A percentile compares a stretch with the other conserved stretches of the same genome.
phyloP scores from a whole-genome alignment of 2,113 vertebrate genomes.

The Craseonycteris thonglongyai region DNA sequence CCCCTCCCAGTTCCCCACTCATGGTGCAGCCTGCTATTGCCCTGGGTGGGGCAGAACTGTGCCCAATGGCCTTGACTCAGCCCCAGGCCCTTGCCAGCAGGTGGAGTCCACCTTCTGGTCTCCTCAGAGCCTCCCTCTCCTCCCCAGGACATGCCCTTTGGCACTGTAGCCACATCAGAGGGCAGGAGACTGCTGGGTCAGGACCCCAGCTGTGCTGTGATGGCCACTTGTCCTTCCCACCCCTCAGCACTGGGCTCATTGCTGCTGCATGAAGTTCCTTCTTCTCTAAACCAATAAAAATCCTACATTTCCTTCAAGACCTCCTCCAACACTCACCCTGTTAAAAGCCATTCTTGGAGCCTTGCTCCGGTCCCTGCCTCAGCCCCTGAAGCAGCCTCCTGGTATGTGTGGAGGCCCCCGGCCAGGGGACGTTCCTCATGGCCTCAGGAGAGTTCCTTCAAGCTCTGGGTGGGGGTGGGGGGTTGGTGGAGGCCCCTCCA shows the following conservation, averaged over 20 bases:
- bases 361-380: no score
- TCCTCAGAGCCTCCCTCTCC: not conserved
- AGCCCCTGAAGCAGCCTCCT: no score
- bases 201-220: not conserved
- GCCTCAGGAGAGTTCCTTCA: not conserved
- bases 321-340: not conserved
- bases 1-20: not conserved
- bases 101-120: not conserved
- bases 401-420: no score
- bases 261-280: not conserved
- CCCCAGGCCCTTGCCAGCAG: not conserved
- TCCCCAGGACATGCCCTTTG: not conserved
- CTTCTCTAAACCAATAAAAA: not conserved
- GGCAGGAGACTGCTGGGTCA: not conserved
- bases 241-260: not conserved
- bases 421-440: not conserved
- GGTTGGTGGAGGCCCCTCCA: not conserved
- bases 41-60: not conserved
- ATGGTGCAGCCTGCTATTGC: not conserved
- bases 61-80: not conserved
- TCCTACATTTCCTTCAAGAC: not conserved
- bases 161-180: not conserved
- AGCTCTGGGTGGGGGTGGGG: no score
- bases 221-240: not conserved
- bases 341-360: not conserved